A percentile compares a stretch with the other conserved stretches of the same genome.
These are phyloP conservation scores for Aplocera efformata DNA, from an alignment of 2,888 invertebrate genomes.

Conservation along the genomic window DNA sequence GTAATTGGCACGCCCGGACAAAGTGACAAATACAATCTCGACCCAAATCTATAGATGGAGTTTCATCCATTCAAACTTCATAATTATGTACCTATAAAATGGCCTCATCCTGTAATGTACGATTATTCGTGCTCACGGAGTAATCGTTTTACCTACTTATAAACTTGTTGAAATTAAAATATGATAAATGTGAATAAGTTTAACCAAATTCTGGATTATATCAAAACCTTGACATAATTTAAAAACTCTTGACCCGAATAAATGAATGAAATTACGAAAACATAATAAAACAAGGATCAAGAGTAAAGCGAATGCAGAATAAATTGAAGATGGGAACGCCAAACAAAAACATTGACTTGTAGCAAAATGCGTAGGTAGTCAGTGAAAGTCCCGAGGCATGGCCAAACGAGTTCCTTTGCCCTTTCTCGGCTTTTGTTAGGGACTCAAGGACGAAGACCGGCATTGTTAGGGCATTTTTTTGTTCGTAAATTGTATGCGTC, in stretches of 20 bases:
- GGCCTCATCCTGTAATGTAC: slow-evolving; percentile 4
- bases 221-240: slow-evolving; percentile 8
- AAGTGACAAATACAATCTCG: slow-evolving; percentile 65
- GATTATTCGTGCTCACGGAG: too few relatives aligned
- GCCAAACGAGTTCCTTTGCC: slow-evolving; percentile 76
- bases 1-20: slow-evolving; percentile 59
- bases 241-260: slow-evolving; percentile 9
- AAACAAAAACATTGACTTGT: slow-evolving; percentile 18
- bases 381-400: slow-evolving; percentile 78
- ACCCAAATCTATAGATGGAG: slow-evolving; percentile 50
- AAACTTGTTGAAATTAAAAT: background rate
- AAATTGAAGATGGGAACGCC: slow-evolving; percentile 10
- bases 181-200: background rate
- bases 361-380: slow-evolving; percentile 67
- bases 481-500: slow-evolving; percentile 74
- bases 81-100: slow-evolving; percentile 7
- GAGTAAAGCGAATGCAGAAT: slow-evolving; percentile 7
- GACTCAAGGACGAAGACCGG: slow-evolving; percentile 71
- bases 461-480: slow-evolving; percentile 74
- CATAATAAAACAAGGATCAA: background rate
- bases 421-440: slow-evolving; percentile 78
- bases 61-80: slow-evolving; percentile 19
- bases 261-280: slow-evolving; percentile 7
- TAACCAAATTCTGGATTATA: slow-evolving; percentile 2
- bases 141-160: background rate